Evolutionary conservation across 2,888 invertebrate species (phyloP).

Genomic region (Homarus gammarus): DNA sequence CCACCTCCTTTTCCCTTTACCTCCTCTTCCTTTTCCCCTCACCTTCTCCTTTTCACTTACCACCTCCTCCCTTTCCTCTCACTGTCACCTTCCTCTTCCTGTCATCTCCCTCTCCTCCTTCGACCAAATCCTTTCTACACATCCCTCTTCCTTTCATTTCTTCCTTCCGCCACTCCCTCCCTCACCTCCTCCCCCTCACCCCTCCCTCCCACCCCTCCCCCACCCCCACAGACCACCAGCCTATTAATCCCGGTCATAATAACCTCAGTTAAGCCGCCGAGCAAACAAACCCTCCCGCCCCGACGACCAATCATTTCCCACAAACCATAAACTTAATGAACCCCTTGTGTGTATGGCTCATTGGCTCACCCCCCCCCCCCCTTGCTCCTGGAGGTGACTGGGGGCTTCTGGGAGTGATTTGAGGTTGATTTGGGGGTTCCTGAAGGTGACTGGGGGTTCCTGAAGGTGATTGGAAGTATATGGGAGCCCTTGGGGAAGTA

Average conservation of each 20-base stretch:
- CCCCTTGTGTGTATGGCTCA: slow-evolving; percentile 6
- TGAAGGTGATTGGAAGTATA: neutral
- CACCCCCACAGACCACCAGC: neutral
- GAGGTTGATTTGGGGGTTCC: neutral
- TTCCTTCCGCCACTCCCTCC: neutral
- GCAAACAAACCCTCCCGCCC: slow-evolving; percentile 35
- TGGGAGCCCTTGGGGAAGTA: neutral
- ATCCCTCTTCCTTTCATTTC: neutral
- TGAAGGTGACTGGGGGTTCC: neutral
- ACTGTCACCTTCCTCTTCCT: neutral
- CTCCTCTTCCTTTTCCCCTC: too few species aligned
- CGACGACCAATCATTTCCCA: slow-evolving; percentile 13
- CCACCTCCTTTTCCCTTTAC: too few species aligned
- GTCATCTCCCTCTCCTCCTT: too few species aligned
- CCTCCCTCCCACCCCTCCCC: neutral
- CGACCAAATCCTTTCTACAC: too few species aligned
- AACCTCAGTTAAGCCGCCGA: slow-evolving; percentile 2
- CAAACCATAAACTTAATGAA: slow-evolving; percentile 46
- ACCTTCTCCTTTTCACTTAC: neutral
- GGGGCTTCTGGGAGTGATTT: neutral
- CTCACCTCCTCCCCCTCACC: neutral
- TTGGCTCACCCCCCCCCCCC: too few species aligned
- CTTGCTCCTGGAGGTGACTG: neutral
- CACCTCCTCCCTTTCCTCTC: neutral
- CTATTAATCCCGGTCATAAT: slow-evolving; percentile 15